Percentiles rank a stretch among this genome's conserved stretches.
Conservation (phyloP, 2,888 invertebrate species). For the Geotrupes spiniger region DNA sequence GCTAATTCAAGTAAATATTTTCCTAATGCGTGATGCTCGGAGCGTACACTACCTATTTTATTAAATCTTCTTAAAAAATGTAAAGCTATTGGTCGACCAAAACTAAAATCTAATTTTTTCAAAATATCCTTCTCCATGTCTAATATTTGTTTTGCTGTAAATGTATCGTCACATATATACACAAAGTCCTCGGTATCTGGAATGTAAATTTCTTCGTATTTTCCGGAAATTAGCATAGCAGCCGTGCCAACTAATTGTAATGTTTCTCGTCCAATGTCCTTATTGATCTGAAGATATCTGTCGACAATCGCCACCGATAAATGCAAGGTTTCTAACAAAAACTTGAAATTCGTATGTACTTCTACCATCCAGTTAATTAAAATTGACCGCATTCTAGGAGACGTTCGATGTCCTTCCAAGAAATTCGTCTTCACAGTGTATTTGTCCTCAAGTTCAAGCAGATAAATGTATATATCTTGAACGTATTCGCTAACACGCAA, state of each 20-base stretch:
- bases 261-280: constrained; percentile 38
- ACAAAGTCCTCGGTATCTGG: constrained; percentile 87
- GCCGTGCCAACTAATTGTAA: constrained; percentile 88
- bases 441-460: constrained; percentile 69
- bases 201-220: constrained; percentile 92
- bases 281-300: constrained; percentile 75
- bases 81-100: constrained; percentile 83
- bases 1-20: constrained; percentile 90
- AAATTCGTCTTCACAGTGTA: constrained; percentile 65
- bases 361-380: constrained; percentile 94
- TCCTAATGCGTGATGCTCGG: constrained; percentile 58
- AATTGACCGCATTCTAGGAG: constrained; percentile 82
- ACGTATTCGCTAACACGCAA: constrained; percentile 81
- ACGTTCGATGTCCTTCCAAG: constrained; percentile 64
- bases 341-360: constrained; percentile 82
- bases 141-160: constrained; percentile 72
- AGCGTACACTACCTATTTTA: constrained; percentile 61
- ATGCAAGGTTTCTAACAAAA: constrained; percentile 86
- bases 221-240: constrained; percentile 86
- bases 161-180: constrained; percentile 87
- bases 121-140: constrained; percentile 81
- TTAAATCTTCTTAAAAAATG: constrained; percentile 81
- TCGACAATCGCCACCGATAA: constrained; percentile 86
- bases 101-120: constrained; percentile 70
- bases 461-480: constrained; percentile 84